Evolutionary conservation across 2,888 invertebrate species (phyloP), one percentile per base, ranked within the genome.

Genomic region (Barypeithes pellucidus): DNA sequence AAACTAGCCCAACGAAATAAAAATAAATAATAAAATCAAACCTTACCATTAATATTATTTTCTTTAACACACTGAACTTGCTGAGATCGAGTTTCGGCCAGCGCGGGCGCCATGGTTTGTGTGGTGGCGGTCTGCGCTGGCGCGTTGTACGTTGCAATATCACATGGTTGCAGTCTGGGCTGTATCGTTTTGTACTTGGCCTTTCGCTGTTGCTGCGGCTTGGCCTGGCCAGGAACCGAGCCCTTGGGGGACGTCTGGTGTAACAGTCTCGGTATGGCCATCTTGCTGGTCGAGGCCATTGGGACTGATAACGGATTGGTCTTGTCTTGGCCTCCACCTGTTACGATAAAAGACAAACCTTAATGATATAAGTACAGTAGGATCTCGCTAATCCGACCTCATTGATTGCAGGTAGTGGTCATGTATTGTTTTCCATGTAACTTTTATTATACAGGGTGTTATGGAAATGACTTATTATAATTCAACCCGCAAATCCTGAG

Each of bases 131-230:
- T 54, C 29, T 33, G 36, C 65, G 75, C 74, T 77, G 82, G 82
- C 77, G 81, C 82, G 82, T 85, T 85, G 84, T 84, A 85, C 84
- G 82, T 81, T 80, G 81, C 81, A 80, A 82, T 85, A 85, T 86
- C 85, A 84, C 85, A 85, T 79, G 81, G 80, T 81, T 83, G 83
- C 78, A 80, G 82, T 83, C 88, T 88, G 76, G 88, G 88, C 81
- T 88, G 88, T 80, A 88, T 88, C 76, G 85, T 84, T 86, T 88
- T 88, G 86, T 88, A 88, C 84, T 88, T 88, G 77, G 60, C 82
- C 81, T 79, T 83, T 77, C 77, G 67, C 81, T 79, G 65, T 73
- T 74, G 61, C 47, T 47, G 68, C 33, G 24, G 79, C 62, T 67
- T 70, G 67, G 65, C 41, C 62, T 43, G 52, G 60, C 59, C 65